phyloP scores from a whole-genome alignment of 2,888 invertebrate genomes.

The Byasa hedistus region DNA sequence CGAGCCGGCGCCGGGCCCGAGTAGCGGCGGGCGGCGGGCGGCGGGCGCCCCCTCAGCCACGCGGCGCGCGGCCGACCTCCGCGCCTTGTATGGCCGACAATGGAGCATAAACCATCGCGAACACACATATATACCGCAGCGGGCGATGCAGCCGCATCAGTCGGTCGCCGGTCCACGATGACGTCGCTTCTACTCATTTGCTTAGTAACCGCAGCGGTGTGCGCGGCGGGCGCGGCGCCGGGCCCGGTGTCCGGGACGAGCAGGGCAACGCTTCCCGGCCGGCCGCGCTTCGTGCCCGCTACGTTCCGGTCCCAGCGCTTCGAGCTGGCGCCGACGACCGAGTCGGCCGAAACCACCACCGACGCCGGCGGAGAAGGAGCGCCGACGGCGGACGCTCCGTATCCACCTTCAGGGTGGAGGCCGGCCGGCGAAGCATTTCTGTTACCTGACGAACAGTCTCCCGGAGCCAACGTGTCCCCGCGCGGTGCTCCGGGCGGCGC shows the following conservation, averaged over 20 bases:
- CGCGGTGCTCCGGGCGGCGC: conserved; percentile 55
- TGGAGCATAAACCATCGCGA: conserved; percentile 15
- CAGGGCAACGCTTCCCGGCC: conserved; percentile 52
- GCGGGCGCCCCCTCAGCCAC: neutral
- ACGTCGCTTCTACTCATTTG: conserved; percentile 57
- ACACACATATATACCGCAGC: conserved; percentile 18
- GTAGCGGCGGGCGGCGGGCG: neutral
- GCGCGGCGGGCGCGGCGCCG: too few species aligned
- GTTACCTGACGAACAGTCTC: conserved; percentile 57
- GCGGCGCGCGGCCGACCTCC: conserved; percentile 9
- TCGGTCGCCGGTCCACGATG: conserved; percentile 48
- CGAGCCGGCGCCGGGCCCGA: neutral
- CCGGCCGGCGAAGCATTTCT: conserved; percentile 64
- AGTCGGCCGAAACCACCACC: conserved; percentile 64
- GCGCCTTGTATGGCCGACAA: conserved; percentile 23
- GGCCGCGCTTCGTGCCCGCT: conserved; percentile 69
- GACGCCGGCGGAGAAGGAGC: conserved; percentile 52
- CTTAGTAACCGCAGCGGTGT: conserved; percentile 50
- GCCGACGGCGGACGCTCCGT: conserved; percentile 51
- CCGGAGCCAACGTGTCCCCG: conserved; percentile 48
- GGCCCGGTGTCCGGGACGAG: conserved; percentile 73
- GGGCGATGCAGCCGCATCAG: neutral
- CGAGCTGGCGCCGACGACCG: conserved; percentile 65
- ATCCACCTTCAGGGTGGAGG: conserved; percentile 70
- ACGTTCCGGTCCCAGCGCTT: conserved; percentile 72